Base-by-base conservation (phyloP, 2,888 invertebrate species). In the Pterobdella sp. region DNA sequence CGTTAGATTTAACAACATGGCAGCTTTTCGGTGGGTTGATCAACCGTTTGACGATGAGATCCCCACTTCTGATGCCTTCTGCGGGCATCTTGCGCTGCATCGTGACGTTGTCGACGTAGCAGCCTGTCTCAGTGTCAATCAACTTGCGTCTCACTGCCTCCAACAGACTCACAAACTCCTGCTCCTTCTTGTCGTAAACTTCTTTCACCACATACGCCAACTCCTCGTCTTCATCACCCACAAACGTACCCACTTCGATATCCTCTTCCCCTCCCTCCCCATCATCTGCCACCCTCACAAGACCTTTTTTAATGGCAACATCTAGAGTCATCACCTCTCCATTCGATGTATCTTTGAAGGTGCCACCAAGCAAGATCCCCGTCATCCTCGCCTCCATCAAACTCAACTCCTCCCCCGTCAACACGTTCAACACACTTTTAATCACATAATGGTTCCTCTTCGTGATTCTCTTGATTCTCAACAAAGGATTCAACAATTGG, bases 401-500 rank as follows among this genome's bases (percentile, higher is more conserved):
- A 22, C 34, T 52, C 1, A 71, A 22, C 35, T 18, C 14, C 35
- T 31, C 29, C 2, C 63, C 71, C 14, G 35, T 71, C 34, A 52
- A 18, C 1, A n/a, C 32, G 26, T 71, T 56, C 3, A 60, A 29
- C 10, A 34, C 71, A 18, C 35, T 35, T n/a, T 34, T 14, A n/a
- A 71, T 71, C n/a, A n/a, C 49, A 37, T 60, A 71, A n/a, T 60
- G 63, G 1, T 56, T n/a, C 22, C 60, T 60, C n/a, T 29, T 22
- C 1, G 32, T 56, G 3, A 31, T 31, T 10, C 56, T 71, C 29
- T 29, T 60, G 10, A 71, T 35, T 4, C 32, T 60, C 26, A 71
- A n/a, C 3, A 71, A 63, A n/a, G n/a, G n/a, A n/a, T n/a, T n/a
- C n/a, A n/a, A n/a, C n/a, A n/a, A n/a, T n/a, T n/a, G n/a, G n/a